Percentiles rank a stretch among this genome's conserved stretches.
phyloP scores from a whole-genome alignment of 2,113 vertebrate genomes.

The Antigone vipio region DNA sequence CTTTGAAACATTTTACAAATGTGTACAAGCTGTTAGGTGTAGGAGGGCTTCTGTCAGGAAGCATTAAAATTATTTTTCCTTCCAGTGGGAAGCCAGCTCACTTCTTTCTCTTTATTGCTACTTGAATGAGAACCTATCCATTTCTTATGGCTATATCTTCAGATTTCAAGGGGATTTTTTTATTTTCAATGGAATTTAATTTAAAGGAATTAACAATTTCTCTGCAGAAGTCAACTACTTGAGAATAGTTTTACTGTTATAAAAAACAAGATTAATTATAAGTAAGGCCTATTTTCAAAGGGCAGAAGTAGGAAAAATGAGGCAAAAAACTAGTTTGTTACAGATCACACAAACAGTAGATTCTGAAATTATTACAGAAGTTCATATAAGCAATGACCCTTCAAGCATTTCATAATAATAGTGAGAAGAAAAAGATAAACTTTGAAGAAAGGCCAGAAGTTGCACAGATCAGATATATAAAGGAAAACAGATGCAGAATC shows the following conservation, averaged over 20 bases:
- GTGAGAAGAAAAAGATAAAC: background rate
- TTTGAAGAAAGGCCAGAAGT: background rate
- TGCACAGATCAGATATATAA: background rate
- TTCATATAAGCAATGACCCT: background rate
- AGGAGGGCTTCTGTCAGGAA: background rate
- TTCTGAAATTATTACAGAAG: background rate
- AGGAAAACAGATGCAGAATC: background rate
- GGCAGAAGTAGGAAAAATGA: background rate
- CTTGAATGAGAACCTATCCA: background rate
- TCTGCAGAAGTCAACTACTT: background rate
- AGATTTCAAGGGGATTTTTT: background rate
- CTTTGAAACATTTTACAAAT: conserved; percentile 15
- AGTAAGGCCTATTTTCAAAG: background rate
- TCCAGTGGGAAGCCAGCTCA: background rate
- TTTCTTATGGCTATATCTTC: background rate
- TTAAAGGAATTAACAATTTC: background rate
- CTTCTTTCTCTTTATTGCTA: background rate
- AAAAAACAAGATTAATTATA: background rate
- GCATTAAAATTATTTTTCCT: background rate
- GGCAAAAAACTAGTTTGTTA: background rate
- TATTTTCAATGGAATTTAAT: background rate
- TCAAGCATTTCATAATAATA: background rate
- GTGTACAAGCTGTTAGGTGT: background rate
- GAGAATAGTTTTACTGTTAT: background rate
- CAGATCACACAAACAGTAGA: background rate